Base-by-base conservation (phyloP, 2,797 vertebrate species). In the Sus cebifrons region DNA sequence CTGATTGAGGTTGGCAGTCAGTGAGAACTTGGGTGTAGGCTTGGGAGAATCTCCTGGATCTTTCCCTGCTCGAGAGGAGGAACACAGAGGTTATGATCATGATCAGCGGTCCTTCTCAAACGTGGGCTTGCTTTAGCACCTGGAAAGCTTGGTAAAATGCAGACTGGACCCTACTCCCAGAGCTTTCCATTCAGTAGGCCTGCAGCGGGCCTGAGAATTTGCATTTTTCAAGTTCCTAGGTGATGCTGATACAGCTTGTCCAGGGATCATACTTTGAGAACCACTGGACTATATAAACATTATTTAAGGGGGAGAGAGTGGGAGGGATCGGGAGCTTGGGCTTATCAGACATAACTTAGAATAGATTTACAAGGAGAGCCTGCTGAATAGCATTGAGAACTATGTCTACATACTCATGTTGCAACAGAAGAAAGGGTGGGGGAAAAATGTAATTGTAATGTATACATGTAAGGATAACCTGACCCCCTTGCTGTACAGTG, bases 1-100 rank as follows among this genome's bases (percentile, higher is more conserved):
- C 91, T 97, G 98, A 60, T 94, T 54, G 96, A 98, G 97, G 78
- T 18, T 97, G 40, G 86, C 12, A 0, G 92, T 97, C 90, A 96
- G 97, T 54, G 78, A 97, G 94, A 89, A 92, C 85, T 85, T 98
- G 67, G 75, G 20, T 20, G 84, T 90, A 67, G 91, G 62, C 84
- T 86, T 98, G 67, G 67, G 90, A 58, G 98, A 93, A 29, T 98
- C 98, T 0, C 7, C 88, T n/a, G 86, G 71, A 1, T 87, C 96
- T 32, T 95, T 97, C n/a, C 96, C 98, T 97, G 95, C 95, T 97
- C 65, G 91, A 92, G 12, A n/a, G 8, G 95, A 96, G 92, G 27
- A 71, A 96, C 20, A 49, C 11, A 94, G 17, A 96, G 20, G 29
- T 96, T 94, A 32, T 32, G 32, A 78, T 8, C 4, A 32, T 32